Percentiles rank a stretch among this genome's conserved stretches.
These are phyloP conservation scores for Progne subis DNA, from an alignment of 2,113 vertebrate genomes.

Conservation along the genomic window DNA sequence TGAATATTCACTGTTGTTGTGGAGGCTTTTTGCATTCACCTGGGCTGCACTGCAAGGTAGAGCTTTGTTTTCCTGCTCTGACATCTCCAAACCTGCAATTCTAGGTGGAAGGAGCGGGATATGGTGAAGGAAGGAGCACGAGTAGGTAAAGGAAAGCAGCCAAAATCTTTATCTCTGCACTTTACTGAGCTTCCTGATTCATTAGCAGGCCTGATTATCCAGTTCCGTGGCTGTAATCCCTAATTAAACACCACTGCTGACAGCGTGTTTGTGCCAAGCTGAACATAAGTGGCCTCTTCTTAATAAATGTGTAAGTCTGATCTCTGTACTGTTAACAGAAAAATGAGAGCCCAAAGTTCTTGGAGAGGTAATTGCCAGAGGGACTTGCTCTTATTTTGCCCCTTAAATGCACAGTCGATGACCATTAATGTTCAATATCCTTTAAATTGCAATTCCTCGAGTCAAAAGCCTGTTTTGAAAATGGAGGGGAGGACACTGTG, in stretches of 20 bases:
- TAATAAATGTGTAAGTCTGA: conserved; percentile 66
- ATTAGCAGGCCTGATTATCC: conserved; percentile 76
- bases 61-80: not conserved
- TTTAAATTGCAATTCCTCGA: conserved; percentile 38
- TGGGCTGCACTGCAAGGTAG: not conserved
- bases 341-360: conserved; percentile 24
- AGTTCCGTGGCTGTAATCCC: conserved; percentile 74
- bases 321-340: conserved; percentile 47
- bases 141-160: not conserved
- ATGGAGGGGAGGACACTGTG: not conserved
- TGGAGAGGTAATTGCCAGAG: conserved; percentile 20
- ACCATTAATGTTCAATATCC: not conserved
- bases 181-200: conserved; percentile 71
- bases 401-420: not conserved
- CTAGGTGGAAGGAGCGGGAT: not conserved
- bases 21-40: not conserved
- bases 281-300: conserved; percentile 69
- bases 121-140: not conserved
- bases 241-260: conserved; percentile 77
- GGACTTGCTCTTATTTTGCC: not conserved
- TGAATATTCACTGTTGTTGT: not conserved
- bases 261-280: conserved; percentile 63
- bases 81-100: not conserved
- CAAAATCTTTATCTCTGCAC: conserved; percentile 1
- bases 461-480: conserved; percentile 39